phyloP scores from a whole-genome alignment of 2,888 invertebrate genomes.

The Sinodicranocentrus sp. region DNA sequence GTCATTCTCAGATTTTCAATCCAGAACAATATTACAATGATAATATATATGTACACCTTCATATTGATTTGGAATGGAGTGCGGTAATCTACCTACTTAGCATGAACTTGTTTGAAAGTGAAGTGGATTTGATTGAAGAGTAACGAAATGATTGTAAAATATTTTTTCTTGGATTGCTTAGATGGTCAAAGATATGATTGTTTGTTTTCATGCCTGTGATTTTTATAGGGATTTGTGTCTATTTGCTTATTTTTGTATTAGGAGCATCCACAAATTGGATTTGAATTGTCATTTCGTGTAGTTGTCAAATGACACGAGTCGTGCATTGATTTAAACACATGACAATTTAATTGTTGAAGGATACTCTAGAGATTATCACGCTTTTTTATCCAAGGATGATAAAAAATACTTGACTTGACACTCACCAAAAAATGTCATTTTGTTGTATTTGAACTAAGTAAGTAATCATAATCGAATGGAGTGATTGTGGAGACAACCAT shows the following conservation, averaged over 20 bases:
- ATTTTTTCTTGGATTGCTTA: too few relatives aligned
- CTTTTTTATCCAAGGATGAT: not conserved
- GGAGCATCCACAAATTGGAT: not conserved
- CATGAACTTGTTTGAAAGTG: too few relatives aligned
- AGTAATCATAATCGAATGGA: constrained; percentile 16
- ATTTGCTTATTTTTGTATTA: not conserved
- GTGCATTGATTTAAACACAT: constrained; percentile 11
- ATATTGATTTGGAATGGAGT: too few relatives aligned
- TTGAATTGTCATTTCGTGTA: not conserved
- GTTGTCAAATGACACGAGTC: not conserved
- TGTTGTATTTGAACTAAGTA: not conserved
- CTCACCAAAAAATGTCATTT: constrained; percentile 25
- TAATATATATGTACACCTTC: too few relatives aligned
- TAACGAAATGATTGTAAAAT: too few relatives aligned
- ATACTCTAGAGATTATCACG: constrained; percentile 1
- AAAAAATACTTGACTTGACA: constrained; percentile 8
- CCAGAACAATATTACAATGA: too few relatives aligned
- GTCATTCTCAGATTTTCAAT: too few relatives aligned
- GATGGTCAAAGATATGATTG: not conserved
- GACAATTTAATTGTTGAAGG: constrained; percentile 25
- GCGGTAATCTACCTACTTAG: too few relatives aligned
- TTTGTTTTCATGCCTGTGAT: not conserved
- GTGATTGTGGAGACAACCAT: not conserved
- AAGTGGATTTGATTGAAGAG: too few relatives aligned
- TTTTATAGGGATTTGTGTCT: not conserved